Evolutionary conservation across 2,888 invertebrate genomes (phyloP).

Genomic region (Pelosia muscerda): DNA sequence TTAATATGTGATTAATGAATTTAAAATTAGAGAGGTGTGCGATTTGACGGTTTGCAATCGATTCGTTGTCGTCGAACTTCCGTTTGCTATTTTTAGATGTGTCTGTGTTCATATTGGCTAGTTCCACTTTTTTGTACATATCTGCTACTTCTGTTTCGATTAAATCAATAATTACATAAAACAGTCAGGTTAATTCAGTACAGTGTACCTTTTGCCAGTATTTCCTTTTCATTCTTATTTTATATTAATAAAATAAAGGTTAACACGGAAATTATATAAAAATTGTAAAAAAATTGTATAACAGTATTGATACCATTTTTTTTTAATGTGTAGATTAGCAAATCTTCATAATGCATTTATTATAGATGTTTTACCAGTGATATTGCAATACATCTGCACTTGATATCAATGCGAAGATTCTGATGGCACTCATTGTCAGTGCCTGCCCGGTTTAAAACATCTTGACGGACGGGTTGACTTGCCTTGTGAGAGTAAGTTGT

Average conservation of each 20-base stretch:
- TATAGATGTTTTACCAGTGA: slow-evolving; percentile 15
- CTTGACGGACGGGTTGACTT: slow-evolving; percentile 60
- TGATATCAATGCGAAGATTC: slow-evolving; percentile 32
- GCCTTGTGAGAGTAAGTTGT: slow-evolving; percentile 48
- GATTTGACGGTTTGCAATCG: neutral
- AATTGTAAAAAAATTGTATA: too few species aligned
- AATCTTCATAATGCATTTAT: neutral
- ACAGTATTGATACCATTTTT: too few species aligned
- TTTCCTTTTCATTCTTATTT: neutral
- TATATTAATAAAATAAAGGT: too few species aligned
- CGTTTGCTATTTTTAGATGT: neutral
- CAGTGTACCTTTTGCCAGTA: too few species aligned
- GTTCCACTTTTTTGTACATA: neutral
- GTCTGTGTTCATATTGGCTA: neutral
- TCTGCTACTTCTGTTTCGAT: neutral
- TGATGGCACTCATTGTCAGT: slow-evolving; percentile 70
- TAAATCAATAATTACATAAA: neutral
- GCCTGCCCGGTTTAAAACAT: slow-evolving; percentile 69
- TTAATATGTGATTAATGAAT: slow-evolving; percentile 39
- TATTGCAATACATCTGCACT: slow-evolving; percentile 14
- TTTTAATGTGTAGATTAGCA: too few species aligned
- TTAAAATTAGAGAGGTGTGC: slow-evolving; percentile 6
- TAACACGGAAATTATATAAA: too few species aligned
- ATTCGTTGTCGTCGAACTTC: neutral
- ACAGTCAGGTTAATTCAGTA: too few species aligned